Conservation (phyloP, 1,140 invertebrate genomes). For the Limonius californicus region DNA sequence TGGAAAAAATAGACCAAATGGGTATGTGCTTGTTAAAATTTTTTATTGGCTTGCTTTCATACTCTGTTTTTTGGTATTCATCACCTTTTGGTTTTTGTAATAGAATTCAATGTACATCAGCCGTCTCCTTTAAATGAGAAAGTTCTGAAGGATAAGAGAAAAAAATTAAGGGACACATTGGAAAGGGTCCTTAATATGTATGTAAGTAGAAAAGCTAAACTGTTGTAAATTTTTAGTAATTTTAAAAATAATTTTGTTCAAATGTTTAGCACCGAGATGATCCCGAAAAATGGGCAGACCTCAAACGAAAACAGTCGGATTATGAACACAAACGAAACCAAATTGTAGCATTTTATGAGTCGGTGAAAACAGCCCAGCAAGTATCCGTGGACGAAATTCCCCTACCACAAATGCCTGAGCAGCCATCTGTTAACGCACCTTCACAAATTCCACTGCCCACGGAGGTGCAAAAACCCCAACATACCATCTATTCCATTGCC, state of each 20-base stretch:
- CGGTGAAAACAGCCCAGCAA: conserved; percentile 90
- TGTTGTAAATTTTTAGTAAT: not conserved
- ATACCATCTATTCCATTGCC: conserved; percentile 46
- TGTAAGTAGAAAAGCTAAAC: conserved; percentile 90
- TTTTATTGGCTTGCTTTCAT: not conserved
- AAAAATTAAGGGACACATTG: conserved; percentile 93
- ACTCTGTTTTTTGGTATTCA: not conserved
- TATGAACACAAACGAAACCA: conserved; percentile 87
- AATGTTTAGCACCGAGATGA: conserved; percentile 97
- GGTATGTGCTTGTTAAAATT: too few species aligned
- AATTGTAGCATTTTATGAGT: conserved; percentile 89
- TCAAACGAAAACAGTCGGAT: conserved; percentile 86
- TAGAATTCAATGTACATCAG: conserved; percentile 92
- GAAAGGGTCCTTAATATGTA: conserved; percentile 92
- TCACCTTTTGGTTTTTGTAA: conserved; percentile 43
- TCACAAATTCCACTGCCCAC: conserved; percentile 75
- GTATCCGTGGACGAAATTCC: conserved; percentile 97
- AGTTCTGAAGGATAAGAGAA: conserved; percentile 93
- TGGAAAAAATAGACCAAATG: conserved; percentile 98
- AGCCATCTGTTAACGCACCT: conserved; percentile 46
- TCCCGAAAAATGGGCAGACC: conserved; percentile 85
- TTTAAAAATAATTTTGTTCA: conserved; percentile 34
- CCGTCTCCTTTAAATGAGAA: conserved; percentile 94
- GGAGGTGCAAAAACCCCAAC: conserved; percentile 45
- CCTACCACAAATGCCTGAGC: conserved; percentile 62